phyloP scores from a whole-genome alignment of 2,797 vertebrate genomes.

The Microctenopoma lineatum region DNA sequence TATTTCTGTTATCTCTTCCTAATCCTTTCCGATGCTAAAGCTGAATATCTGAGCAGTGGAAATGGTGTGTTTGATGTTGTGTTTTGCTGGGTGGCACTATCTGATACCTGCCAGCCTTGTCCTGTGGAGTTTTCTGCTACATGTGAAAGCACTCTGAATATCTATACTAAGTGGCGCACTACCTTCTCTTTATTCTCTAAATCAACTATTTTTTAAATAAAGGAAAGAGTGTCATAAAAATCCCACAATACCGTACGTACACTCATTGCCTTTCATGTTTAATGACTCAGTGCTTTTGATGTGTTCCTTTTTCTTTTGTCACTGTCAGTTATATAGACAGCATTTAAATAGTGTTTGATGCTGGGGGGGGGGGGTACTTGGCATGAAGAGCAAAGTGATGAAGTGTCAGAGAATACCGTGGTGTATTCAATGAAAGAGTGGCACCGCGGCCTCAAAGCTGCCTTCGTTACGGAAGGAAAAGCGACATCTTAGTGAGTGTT shows the following conservation, averaged over 20 bases:
- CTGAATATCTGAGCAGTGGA: conserved; percentile 74
- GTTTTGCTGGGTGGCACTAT: conserved; percentile 73
- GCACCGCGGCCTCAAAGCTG: conserved; percentile 32
- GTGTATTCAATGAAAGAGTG: conserved; percentile 33
- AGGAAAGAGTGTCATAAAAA: conserved; percentile 82
- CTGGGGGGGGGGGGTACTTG: neutral
- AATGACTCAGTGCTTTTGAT: conserved; percentile 57
- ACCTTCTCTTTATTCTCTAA: conserved; percentile 76
- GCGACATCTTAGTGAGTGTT: conserved; percentile 50
- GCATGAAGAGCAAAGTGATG: conserved; percentile 46
- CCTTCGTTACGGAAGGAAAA: conserved; percentile 16
- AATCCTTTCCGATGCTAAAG: conserved; percentile 58
- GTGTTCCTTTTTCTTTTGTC: conserved; percentile 57
- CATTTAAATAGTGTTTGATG: conserved; percentile 53
- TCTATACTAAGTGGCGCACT: conserved; percentile 80
- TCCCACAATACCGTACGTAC: conserved; percentile 51
- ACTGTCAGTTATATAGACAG: conserved; percentile 46
- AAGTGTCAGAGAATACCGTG: conserved; percentile 29
- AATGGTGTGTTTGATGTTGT: conserved; percentile 81
- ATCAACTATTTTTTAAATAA: conserved; percentile 88
- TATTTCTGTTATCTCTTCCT: conserved; percentile 76
- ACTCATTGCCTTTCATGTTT: conserved; percentile 75
- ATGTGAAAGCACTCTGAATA: conserved; percentile 83
- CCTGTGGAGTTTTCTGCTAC: conserved; percentile 82
- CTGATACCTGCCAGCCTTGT: conserved; percentile 76